These are phyloP conservation scores for Papilio demoleus DNA, from an alignment of 2,888 invertebrate genomes.

Conservation along the genomic window DNA sequence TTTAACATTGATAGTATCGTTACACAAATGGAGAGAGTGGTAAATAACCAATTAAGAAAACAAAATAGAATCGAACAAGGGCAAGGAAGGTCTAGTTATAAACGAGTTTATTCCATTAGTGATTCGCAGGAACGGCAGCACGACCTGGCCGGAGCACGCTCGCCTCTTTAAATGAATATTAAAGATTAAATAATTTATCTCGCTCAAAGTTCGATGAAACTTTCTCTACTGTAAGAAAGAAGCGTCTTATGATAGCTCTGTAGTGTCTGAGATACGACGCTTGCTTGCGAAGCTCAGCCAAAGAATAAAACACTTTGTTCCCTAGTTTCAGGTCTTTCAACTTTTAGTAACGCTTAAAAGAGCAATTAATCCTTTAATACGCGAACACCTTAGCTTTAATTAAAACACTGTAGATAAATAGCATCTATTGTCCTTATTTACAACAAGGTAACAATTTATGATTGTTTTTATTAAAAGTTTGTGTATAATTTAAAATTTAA, in stretches of 20 bases:
- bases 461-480: slow-evolving; percentile 6
- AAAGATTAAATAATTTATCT: slow-evolving; percentile 78
- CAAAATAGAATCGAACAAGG: slow-evolving; percentile 38
- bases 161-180: slow-evolving; percentile 71
- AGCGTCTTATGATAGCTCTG: slow-evolving; percentile 56
- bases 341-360: slow-evolving; percentile 60
- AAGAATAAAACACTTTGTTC: slow-evolving; percentile 59
- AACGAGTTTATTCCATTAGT: slow-evolving; percentile 62
- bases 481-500: slow-evolving; percentile 9
- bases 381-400: slow-evolving; percentile 47
- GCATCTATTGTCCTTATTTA: slow-evolving; percentile 13
- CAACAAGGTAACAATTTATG: slow-evolving; percentile 22
- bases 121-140: slow-evolving; percentile 61
- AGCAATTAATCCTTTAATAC: slow-evolving; percentile 56
- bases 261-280: slow-evolving; percentile 41
- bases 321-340: slow-evolving; percentile 57
- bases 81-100: slow-evolving; percentile 48
- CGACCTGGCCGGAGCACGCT: slow-evolving; percentile 59
- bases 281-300: slow-evolving; percentile 55
- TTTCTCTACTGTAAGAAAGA: slow-evolving; percentile 67
- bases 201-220: slow-evolving; percentile 66
- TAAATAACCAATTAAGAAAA: slow-evolving; percentile 26
- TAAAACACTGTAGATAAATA: slow-evolving; percentile 36
- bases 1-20: not conserved
- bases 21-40: not conserved